Evolutionary conservation across 2,113 vertebrate genomes (phyloP).

Genomic region (Micronycteris hirsuta): DNA sequence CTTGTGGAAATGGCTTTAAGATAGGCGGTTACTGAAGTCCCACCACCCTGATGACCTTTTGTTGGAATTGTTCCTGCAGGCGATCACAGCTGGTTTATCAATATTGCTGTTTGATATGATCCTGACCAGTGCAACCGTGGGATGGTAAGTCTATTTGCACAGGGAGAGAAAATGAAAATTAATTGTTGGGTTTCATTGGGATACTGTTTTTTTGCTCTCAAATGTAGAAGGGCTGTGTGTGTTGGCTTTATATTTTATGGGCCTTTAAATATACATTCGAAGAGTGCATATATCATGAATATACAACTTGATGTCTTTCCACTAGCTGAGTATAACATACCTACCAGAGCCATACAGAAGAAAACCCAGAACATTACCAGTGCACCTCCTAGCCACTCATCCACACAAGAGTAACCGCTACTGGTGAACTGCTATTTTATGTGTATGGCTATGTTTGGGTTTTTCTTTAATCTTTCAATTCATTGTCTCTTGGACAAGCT

Average conservation of each 20-base stretch:
- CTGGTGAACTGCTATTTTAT: not conserved
- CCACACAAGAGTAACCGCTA: not conserved
- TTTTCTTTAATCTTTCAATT: not conserved
- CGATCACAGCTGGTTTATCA: conserved; percentile 86
- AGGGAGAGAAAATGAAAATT: not conserved
- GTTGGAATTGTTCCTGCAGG: conserved; percentile 79
- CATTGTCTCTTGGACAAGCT: not conserved
- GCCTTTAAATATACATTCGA: not conserved
- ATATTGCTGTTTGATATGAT: conserved; percentile 84
- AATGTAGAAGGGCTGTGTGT: not conserved
- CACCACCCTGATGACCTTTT: not conserved
- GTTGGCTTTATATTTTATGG: not conserved
- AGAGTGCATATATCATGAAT: not conserved
- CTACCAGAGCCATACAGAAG: not conserved
- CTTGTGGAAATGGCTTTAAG: not conserved
- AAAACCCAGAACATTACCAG: not conserved
- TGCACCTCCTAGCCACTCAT: not conserved
- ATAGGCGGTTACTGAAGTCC: not conserved
- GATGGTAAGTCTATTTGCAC: conserved; percentile 85
- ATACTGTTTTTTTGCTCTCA: not conserved
- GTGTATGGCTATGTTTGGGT: not conserved
- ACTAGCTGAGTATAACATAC: not conserved
- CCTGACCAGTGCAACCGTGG: conserved; percentile 78
- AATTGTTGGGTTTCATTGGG: not conserved
- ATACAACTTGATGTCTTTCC: not conserved